Evolutionary conservation across 1,140 invertebrate genomes (phyloP), one percentile per base, ranked within the genome.

Genomic region (Paracyclopina nana): DNA sequence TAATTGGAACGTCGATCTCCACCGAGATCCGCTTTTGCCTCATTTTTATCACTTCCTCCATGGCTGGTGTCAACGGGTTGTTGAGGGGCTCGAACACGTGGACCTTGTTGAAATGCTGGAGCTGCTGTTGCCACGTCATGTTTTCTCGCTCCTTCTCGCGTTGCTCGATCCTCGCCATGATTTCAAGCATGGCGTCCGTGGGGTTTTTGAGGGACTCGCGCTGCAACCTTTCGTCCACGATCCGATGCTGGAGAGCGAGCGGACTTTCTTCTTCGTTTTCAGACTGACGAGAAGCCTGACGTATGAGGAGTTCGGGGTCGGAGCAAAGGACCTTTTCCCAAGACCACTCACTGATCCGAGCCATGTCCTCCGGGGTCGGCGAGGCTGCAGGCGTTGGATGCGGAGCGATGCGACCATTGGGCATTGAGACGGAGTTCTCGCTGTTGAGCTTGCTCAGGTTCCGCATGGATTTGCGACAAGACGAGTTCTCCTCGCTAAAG

Each of bases 31-130:
- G 34, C 25, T 43, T 46, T 14, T 34, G 25, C 4, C 50, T 8
- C 40, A 46, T 52, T 9, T 42, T 16, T 12, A 52, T 52, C 6
- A 52, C 50, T 6, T 46, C 38, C 24, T 52, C 38, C 50, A 52
- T 52, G 38, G 50, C 50, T 46, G 50, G 50, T 9, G 50, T 52
- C 11, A 46, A 11, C 2, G 31, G 31, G 20, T 26, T 43, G 8
- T 25, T 8, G 4, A 22, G 25, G 6, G 43, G 26, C 22, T 52
- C 41, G 20, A 26, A 38, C 14, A 38, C 34, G n/a, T 16, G n/a
- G 3, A 20, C 14, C n/a, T 38, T 38, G 34, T 38, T 38, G 11
- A 48, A 27, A 48, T 48, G 45, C 9, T 48, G 45, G 16, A 48
- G 45, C 45, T 48, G 45, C 30, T 48, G 45, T 14, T 48, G 45